phyloP scores from a whole-genome alignment of 2,797 vertebrate genomes.

The Amblyraja radiata region DNA sequence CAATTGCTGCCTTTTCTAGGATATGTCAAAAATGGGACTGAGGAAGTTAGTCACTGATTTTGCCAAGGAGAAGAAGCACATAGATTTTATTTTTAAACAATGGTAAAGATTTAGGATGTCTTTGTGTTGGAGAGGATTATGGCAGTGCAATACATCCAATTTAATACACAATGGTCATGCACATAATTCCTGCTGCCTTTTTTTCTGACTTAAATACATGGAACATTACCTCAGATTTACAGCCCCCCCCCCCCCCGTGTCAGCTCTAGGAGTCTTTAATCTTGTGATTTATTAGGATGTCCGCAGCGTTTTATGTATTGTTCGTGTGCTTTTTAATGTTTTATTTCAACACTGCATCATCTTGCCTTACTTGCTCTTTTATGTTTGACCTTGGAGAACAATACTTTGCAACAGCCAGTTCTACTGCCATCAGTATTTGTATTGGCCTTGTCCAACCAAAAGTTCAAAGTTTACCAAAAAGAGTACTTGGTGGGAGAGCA shows the following conservation, averaged over 20 bases:
- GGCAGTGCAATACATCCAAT: background rate
- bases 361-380: background rate
- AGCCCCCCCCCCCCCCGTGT: background rate
- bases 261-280: background rate
- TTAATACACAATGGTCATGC: background rate
- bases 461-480: constrained; percentile 27
- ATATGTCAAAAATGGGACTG: background rate
- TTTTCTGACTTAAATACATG: constrained; percentile 25
- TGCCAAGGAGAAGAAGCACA: constrained; percentile 5
- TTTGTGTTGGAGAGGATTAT: background rate
- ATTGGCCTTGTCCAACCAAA: constrained; percentile 13
- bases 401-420: background rate
- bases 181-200: background rate
- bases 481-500: constrained; percentile 18
- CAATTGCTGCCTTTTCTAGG: background rate
- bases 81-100: background rate
- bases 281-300: background rate
- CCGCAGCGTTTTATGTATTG: background rate
- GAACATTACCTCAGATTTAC: constrained; percentile 20
- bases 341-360: background rate
- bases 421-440: background rate
- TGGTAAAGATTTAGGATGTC: background rate
- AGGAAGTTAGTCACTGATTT: background rate
- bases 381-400: background rate
- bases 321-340: background rate